A percentile compares a stretch with the other conserved stretches of the same genome.
Evolutionary conservation across 92 coral and sea anemone genomes (phyloP).

Genomic region (Pocillopora meandrina): DNA sequence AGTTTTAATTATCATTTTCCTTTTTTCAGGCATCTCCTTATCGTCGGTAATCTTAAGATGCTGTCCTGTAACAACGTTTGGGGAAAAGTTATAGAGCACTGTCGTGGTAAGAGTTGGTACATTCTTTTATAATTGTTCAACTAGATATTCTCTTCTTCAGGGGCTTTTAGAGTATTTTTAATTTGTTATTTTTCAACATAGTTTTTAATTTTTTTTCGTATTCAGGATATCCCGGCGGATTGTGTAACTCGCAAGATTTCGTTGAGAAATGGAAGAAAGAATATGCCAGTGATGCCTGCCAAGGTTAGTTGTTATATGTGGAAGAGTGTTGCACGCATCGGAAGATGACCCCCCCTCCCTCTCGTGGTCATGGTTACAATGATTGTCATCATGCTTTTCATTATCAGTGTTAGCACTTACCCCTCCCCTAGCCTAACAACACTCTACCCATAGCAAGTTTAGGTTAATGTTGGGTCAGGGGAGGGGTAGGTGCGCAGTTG

Average conservation of each 20-base stretch:
- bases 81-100: constrained; percentile 87
- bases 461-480: no score
- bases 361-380: no score
- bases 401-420: no score
- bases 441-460: no score
- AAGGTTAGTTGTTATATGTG: not conserved
- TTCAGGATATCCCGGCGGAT: constrained; percentile 26
- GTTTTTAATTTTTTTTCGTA: not conserved
- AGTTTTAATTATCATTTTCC: not conserved
- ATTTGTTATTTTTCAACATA: not conserved
- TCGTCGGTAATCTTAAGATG: constrained; percentile 90
- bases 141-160: not conserved
- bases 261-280: constrained; percentile 24
- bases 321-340: no score
- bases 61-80: constrained; percentile 87
- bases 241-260: constrained; percentile 28
- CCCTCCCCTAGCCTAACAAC: no score
- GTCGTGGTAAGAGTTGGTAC: constrained; percentile 61
- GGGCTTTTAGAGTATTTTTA: not conserved
- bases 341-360: no score
- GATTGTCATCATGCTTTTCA: no score
- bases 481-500: no score
- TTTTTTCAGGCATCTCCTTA: constrained; percentile 79
- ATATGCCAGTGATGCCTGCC: not conserved
- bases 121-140: not conserved